A percentile compares a stretch with the other conserved stretches of the same genome.
phyloP scores from a whole-genome alignment of 2,113 vertebrate species.

The Hystrix brachyura region DNA sequence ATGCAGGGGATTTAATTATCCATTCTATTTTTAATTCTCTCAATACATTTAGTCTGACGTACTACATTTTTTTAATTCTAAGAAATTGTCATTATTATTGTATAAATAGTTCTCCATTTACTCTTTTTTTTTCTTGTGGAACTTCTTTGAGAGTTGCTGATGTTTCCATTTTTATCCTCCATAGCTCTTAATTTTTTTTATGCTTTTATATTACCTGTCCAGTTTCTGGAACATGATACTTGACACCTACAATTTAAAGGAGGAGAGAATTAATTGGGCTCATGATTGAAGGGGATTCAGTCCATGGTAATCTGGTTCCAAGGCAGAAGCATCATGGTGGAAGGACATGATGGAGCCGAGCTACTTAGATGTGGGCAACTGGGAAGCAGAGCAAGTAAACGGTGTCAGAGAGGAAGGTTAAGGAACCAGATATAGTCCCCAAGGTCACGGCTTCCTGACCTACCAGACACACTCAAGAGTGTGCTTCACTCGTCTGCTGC shows the following conservation, averaged over 20 bases:
- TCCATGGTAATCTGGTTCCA: neutral
- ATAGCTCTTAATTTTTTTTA: neutral
- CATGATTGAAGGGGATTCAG: neutral
- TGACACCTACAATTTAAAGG: neutral
- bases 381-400: neutral
- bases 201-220: neutral
- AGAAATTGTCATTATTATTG: neutral
- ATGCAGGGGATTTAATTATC: neutral
- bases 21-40: neutral
- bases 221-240: neutral
- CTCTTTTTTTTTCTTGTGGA: neutral
- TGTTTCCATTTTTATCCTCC: neutral
- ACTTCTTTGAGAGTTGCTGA: neutral
- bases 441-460: neutral
- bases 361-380: neutral
- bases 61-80: neutral
- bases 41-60: neutral
- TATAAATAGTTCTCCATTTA: neutral
- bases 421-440: too few species aligned
- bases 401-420: neutral
- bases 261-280: neutral
- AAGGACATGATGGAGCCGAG: too few species aligned
- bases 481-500: too few species aligned
- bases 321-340: too few species aligned
- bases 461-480: neutral